Percentiles rank a stretch among this genome's conserved stretches.
Conservation (phyloP, 2,888 invertebrate genomes). For the Antheraea assamensis region DNA sequence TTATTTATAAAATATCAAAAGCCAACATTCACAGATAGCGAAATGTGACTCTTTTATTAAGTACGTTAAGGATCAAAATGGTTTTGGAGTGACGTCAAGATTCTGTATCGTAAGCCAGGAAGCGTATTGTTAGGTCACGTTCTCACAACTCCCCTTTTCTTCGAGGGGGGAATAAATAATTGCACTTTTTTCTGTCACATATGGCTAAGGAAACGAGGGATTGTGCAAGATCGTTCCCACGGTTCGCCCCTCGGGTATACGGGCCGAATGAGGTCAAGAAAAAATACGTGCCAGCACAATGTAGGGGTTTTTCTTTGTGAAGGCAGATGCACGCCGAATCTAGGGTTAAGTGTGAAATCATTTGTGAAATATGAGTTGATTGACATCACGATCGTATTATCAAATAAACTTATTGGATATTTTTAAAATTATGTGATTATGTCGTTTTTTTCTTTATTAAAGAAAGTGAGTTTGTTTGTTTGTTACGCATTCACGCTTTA, state of each 20-base stretch:
- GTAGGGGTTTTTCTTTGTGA: constrained; percentile 71
- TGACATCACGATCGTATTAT: constrained; percentile 43
- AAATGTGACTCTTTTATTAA: constrained; percentile 55
- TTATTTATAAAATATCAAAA: constrained; percentile 64
- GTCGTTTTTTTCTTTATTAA: not conserved
- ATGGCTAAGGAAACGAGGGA: constrained; percentile 79
- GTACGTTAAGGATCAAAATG: constrained; percentile 60
- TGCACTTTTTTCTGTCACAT: constrained; percentile 83
- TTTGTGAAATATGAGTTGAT: constrained; percentile 69
- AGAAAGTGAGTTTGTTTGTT: not conserved
- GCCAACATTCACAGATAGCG: constrained; percentile 46
- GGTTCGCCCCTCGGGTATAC: constrained; percentile 75
- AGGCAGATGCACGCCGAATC: constrained; percentile 73
- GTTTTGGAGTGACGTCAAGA: constrained; percentile 50
- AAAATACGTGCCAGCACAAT: constrained; percentile 78
- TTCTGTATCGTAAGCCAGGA: constrained; percentile 79
- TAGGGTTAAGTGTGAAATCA: constrained; percentile 76
- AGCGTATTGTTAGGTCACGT: constrained; percentile 82
- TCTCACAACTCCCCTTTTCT: constrained; percentile 82
- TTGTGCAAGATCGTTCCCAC: constrained; percentile 80
- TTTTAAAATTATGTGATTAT: not conserved
- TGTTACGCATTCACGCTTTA: too few species aligned
- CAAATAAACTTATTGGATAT: not conserved
- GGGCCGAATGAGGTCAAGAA: constrained; percentile 79
- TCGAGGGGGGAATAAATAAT: constrained; percentile 81